Evolutionary conservation across 1,140 invertebrate genomes (phyloP).

Genomic region (Hesperophylax magnus): DNA sequence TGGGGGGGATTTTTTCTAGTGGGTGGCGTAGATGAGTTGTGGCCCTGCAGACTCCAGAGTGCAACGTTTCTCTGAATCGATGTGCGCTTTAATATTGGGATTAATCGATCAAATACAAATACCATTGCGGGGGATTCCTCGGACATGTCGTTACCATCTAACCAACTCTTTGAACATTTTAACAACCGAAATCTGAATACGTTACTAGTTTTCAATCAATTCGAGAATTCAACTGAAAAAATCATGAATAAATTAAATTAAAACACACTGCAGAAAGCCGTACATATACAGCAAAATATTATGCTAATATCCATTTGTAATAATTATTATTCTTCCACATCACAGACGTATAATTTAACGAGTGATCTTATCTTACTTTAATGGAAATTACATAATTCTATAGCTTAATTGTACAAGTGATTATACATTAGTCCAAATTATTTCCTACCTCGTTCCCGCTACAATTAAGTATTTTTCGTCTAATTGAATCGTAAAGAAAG

Average conservation of each 20-base stretch:
- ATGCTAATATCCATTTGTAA: slow-evolving; percentile 32
- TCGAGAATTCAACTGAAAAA: too few relatives aligned
- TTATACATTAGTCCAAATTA: slow-evolving; percentile 28
- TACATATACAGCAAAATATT: not conserved
- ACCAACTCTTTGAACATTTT: too few relatives aligned
- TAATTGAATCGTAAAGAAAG: slow-evolving; percentile 44
- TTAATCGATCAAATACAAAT: slow-evolving; percentile 23
- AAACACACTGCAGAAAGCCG: too few relatives aligned
- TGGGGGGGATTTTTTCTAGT: slow-evolving; percentile 14
- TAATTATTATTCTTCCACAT: not conserved
- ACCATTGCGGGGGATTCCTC: not conserved
- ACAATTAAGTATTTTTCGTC: slow-evolving; percentile 43
- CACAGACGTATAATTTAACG: slow-evolving; percentile 31
- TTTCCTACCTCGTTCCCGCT: slow-evolving; percentile 20
- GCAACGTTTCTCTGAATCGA: slow-evolving; percentile 28
- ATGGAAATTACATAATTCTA: slow-evolving; percentile 38
- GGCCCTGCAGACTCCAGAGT: slow-evolving; percentile 25
- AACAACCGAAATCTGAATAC: too few relatives aligned
- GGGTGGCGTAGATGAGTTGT: slow-evolving; percentile 33
- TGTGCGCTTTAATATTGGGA: slow-evolving; percentile 8
- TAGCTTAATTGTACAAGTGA: slow-evolving; percentile 41
- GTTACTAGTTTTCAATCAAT: too few relatives aligned
- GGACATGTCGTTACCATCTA: too few relatives aligned
- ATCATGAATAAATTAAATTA: too few relatives aligned
- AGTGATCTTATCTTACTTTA: slow-evolving; percentile 26